Evolutionary conservation across 2,797 vertebrate genomes (phyloP), one percentile per base, ranked within the genome.

Genomic region (Bufotes viridis): DNA sequence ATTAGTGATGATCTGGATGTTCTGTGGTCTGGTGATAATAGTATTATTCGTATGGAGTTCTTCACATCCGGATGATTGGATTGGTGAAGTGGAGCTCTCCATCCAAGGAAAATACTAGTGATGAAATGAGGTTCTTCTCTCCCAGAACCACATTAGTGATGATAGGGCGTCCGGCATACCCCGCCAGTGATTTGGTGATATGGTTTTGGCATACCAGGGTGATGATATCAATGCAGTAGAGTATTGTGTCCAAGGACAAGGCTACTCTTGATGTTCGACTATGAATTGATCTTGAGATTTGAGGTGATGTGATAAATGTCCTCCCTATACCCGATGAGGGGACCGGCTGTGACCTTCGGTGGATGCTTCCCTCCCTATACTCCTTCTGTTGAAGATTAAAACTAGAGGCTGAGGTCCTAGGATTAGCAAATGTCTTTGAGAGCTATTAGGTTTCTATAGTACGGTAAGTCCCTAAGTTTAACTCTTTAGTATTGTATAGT

Each of bases 381-480:
- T 15, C 55, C 42, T 55, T 61, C 42, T 24, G 51, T n/a, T 78
- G 18, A 49, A 51, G 75, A 79, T 79, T 88, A 84, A 70, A 51
- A 61, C 29, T 2, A 14, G 49, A 57, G 13, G 61, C 51, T 60
- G n/a, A 88, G 63, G 67, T 74, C 14, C 24, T 69, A 42, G 63
- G 78, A 81, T 85, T 85, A 75, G 17, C 69, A 87, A 82, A 65
- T 24, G 80, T 76, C n/a, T 13, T 65, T 18, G 55, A 60, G 78
- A 57, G 76, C 57, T 57, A 85, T 88, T 78, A 49, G n/a, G 72
- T 88, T 88, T 85, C 87, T 53, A 60, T 34, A 70, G 55, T n/a
- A n/a, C n/a, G n/a, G n/a, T 80, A 79, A 87, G 84, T 88, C 87
- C 74, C 65, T 70, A 13, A 61, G 14, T 58, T 88, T 88, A 88